These are phyloP conservation scores for Planococcus citri DNA, from an alignment of 1,140 invertebrate species.

Conservation along the genomic window DNA sequence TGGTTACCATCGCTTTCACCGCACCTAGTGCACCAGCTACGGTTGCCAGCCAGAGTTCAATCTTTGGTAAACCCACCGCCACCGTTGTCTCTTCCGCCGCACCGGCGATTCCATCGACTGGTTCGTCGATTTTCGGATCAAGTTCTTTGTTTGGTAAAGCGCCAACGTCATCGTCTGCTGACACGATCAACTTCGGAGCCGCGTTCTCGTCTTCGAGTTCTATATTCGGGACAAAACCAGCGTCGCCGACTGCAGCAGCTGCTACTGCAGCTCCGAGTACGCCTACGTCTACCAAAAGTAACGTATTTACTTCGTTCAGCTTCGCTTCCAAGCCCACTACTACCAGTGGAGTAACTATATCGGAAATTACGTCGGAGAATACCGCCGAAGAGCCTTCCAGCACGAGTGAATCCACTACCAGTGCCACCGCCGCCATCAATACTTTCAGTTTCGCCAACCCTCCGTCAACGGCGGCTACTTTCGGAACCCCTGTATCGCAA, in stretches of 20 bases:
- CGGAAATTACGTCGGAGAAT: neutral
- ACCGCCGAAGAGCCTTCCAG: neutral
- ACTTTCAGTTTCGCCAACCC: neutral
- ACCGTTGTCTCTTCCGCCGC: neutral
- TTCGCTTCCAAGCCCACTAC: neutral
- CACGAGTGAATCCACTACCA: neutral
- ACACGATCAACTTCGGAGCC: neutral
- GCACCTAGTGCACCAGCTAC: no score
- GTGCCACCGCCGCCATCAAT: neutral
- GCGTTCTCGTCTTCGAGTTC: neutral
- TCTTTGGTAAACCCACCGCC: no score
- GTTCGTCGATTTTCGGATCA: neutral
- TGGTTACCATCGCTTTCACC: neutral
- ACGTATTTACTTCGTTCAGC: neutral
- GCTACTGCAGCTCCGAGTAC: neutral
- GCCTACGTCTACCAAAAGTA: neutral
- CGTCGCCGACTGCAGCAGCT: neutral
- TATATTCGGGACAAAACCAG: neutral
- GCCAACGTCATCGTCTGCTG: neutral
- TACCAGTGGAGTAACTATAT: neutral
- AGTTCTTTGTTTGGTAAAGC: neutral
- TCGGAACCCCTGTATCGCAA: neutral
- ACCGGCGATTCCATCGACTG: neutral
- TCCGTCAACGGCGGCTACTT: neutral
- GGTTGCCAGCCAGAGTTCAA: no score